Conservation (phyloP, 2,888 invertebrate species). For the Ophion ventricosus region DNA sequence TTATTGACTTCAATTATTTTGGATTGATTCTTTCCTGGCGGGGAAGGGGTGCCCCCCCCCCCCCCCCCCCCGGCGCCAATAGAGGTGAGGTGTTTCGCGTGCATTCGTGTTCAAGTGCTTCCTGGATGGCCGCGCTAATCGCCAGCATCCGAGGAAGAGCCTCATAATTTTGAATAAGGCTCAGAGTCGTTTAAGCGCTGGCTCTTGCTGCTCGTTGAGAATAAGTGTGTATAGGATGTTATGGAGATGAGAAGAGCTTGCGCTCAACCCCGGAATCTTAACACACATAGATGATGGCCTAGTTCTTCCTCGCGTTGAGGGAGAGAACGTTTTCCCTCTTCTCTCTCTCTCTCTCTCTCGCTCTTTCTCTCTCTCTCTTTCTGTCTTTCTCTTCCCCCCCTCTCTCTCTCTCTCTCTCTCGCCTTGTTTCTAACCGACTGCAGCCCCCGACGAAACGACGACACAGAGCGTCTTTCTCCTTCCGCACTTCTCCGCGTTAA, state of each 20-base stretch:
- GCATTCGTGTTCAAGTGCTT: too few relatives aligned
- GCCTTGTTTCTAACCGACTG: neutral
- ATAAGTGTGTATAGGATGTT: constrained; percentile 38
- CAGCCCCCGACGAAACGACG: constrained; percentile 18
- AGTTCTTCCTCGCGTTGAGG: constrained; percentile 47
- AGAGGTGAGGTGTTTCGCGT: too few relatives aligned
- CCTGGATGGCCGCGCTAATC: too few relatives aligned
- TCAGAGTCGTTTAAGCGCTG: constrained; percentile 56
- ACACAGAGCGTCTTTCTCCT: constrained; percentile 9
- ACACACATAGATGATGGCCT: constrained; percentile 60
- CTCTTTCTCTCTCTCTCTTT: too few relatives aligned
- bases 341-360: constrained; percentile 33
- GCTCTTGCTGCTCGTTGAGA: constrained; percentile 43
- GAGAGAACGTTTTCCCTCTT: constrained; percentile 26
- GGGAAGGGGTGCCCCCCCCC: too few relatives aligned
- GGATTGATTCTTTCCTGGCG: too few relatives aligned
- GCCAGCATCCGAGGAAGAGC: constrained; percentile 24
- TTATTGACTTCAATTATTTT: too few relatives aligned
- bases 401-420: neutral
- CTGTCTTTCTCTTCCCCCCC: neutral
- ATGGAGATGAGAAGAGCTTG: constrained; percentile 54
- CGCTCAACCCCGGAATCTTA: constrained; percentile 40
- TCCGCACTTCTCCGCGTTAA: constrained; percentile 30
- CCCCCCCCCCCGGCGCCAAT: too few relatives aligned
- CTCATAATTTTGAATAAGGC: constrained; percentile 49